A percentile compares a stretch with the other conserved stretches of the same genome.
Conservation (phyloP, 2,113 vertebrate genomes). For the Dipodomys merriami region DNA sequence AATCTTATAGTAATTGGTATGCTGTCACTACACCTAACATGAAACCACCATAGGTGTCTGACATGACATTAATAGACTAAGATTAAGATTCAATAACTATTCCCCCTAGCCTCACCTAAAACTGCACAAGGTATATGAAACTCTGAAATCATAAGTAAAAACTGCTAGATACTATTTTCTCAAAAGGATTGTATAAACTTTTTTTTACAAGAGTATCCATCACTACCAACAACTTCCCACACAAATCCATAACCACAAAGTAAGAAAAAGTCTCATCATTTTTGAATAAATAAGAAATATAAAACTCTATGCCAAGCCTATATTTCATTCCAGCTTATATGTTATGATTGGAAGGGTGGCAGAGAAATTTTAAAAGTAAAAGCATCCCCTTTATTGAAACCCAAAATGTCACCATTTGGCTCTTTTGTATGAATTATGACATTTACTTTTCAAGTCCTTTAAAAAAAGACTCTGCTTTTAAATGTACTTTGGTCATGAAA, state of each 20-base stretch:
- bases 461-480: constrained; percentile 25
- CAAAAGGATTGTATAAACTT: not conserved
- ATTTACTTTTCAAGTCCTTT: constrained; percentile 11
- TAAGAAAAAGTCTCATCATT: constrained; percentile 2
- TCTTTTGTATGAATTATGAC: not conserved
- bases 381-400: not conserved
- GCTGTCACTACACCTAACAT: not conserved
- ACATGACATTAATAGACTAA: not conserved
- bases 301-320: not conserved
- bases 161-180: not conserved
- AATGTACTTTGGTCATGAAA: not conserved
- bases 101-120: not conserved
- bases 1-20: not conserved
- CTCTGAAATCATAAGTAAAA: not conserved
- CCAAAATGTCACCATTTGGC: not conserved
- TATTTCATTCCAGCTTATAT: constrained; percentile 8
- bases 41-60: not conserved
- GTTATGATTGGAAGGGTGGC: not conserved
- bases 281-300: not conserved
- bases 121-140: not conserved
- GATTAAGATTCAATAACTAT: not conserved
- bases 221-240: not conserved
- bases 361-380: not conserved
- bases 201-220: not conserved
- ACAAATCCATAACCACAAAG: not conserved